phyloP scores from a whole-genome alignment of 2,113 vertebrate genomes.

The Cephalopholis sonnerati region DNA sequence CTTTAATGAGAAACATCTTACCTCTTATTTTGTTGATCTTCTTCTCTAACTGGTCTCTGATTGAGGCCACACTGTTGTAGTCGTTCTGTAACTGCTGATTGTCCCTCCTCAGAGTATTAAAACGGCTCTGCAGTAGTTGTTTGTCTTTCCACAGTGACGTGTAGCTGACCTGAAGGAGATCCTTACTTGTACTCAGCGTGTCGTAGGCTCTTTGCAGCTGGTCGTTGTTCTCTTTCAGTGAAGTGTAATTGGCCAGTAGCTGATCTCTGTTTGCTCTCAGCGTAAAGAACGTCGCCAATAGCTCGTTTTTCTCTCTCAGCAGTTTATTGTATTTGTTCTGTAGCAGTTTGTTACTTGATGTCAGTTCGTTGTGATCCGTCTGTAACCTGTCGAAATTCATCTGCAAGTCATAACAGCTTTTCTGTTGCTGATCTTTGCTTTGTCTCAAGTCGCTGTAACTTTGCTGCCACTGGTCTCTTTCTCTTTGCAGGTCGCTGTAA shows the following conservation, averaged over 20 bases:
- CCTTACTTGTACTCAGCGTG: background rate
- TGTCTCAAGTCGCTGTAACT: too few species aligned
- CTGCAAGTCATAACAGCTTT: background rate
- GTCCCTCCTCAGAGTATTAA: background rate
- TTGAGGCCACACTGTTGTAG: background rate
- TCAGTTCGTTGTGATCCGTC: background rate
- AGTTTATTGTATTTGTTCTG: conserved; percentile 18
- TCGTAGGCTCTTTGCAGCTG: conserved; percentile 23
- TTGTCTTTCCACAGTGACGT: conserved; percentile 12
- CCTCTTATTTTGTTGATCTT: conserved; percentile 14
- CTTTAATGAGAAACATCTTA: background rate
- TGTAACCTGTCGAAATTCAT: background rate
- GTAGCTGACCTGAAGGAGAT: conserved; percentile 1
- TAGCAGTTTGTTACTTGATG: background rate
- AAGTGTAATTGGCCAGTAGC: conserved; percentile 26
- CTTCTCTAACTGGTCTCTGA: conserved; percentile 6
- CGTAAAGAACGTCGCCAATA: background rate
- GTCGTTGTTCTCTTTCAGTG: conserved; percentile 15
- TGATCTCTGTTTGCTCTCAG: background rate
- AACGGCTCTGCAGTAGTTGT: conserved; percentile 1
- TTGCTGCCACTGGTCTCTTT: too few species aligned
- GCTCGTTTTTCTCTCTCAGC: conserved; percentile 1
- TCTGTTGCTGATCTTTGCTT: background rate
- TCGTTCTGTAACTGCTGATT: conserved; percentile 7
- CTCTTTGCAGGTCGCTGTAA: too few species aligned